Base-by-base conservation (phyloP, 2,888 invertebrate genomes). In the Caenorhabditis becei region DNA sequence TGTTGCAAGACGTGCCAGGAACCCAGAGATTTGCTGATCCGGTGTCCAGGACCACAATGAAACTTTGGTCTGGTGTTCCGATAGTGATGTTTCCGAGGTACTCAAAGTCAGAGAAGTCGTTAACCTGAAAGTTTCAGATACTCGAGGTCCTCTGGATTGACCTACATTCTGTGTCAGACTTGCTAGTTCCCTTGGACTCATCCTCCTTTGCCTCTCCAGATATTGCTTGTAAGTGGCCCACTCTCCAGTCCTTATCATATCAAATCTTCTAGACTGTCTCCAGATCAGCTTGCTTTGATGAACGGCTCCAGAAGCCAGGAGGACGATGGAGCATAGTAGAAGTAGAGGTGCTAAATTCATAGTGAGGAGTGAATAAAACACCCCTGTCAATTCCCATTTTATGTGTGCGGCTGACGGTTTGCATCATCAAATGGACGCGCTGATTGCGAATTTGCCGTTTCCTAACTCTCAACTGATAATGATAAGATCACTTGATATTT, bases 41-140 rank as follows among this genome's bases (percentile, higher is more conserved):
- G 11, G 87, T 88, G 70, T 88, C 87, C 53, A 87, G 81, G 56
- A 87, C 85, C 58, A 88, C 87, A 44, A 84, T 70, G 78, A 86
- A 86, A 16, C 69, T 24, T 51, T 86, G 86, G 37, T 79, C 80
- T 70, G 85, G 85, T 41, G 83, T 86, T 79, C 86, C 86, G 51
- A 86, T 81, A 66, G 85, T 85, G 69, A 86, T 84, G 79, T 85
- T 86, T 53, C 93, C 93, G 89, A 92, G 92, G 86, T 93, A 80
- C 56, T 80, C 80, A 54, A 61, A 80, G 51, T 80, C 80, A 63
- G 75, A 70, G 35, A 77, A 80, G 66, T 80, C 80, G 35, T 80
- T 80, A 32, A 80, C 83, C 41, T 41, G 41, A 16, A 41, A 5
- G 3, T 14, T 14, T 41, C 3, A 41, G 16, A 41, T 3, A 11